Base-by-base conservation (phyloP, 2,797 vertebrate genomes). In the Cyclopterus lumpus region DNA sequence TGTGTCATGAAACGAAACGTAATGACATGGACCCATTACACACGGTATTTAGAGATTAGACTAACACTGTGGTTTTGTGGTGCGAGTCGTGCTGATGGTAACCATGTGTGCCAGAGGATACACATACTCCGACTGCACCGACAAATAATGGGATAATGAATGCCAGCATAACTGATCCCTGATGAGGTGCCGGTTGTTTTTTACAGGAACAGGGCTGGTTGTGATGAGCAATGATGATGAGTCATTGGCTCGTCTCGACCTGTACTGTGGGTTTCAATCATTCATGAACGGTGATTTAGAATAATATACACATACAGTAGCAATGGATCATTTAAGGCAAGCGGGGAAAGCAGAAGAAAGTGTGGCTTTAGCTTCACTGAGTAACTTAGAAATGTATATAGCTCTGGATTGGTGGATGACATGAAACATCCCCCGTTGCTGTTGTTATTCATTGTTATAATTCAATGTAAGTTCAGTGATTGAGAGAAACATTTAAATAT, bases 1-100 rank as follows among this genome's bases (percentile, higher is more conserved):
- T 86, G 88, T 92, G 82, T 93, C 90, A 92, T 91, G 88, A 91
- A 90, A 87, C 63, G 20, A 75, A 80, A 74, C 81, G 71, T 91
- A 92, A 88, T 91, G 87, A 92, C 89, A 89, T 67, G 28, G 77
- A 73, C 73, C 85, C 80, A 89, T 92, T 91, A 91, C 85, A 87
- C 91, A 87, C 38, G 71, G 88, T 90, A 91, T 93, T 92, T 92
- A 88, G 86, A 92, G 87, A 93, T 91, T 93, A 93, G 79, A 93
- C 90, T 88, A 89, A 93, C 91, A 91, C 86, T 90, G 90, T 69
- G 91, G 93, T 93, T 92, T 91, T 86, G 87, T 76, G 92, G 90
- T 85, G 8, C n/a, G 69, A 83, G 76, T 78, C 28, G 26, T 49
- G 73, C 67, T 92, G 91, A 93, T 92, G 84, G 88, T 73, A 88